Base-by-base conservation (phyloP, 1,140 invertebrate species). In the Drosophila funebris region DNA sequence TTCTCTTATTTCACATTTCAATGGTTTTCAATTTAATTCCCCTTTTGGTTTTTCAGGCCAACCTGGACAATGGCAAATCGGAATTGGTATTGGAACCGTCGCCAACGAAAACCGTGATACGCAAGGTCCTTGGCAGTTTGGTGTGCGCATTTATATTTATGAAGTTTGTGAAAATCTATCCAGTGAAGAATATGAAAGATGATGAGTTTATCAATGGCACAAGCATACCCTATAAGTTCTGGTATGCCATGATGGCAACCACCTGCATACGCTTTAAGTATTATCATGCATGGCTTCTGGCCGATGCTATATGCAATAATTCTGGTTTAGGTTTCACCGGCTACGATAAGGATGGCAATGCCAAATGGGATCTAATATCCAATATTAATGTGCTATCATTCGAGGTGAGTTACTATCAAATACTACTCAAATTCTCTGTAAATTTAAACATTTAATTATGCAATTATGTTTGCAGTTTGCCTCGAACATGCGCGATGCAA, bases 261-360 rank as follows among this genome's bases (percentile, higher is more conserved):
- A 94, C 96, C 72, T 92, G 96, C 33, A 95, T 95, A 61, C 94
- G 97, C 64, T 96, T 96, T 90, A 99, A 99, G 92, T 99, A 99
- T 93, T 99, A 99, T 92, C 97, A 98, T 91, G 98, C 98, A 3
- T 99, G 98, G 98, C 93, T 97, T 31, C 93, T 99, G 44, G 97
- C 97, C 7, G 98, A 99, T 92, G 96, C 97, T 0, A 96, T 98
- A 74, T 98, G 97, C 91, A 99, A 99, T 92, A 96, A 97, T 85
- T 96, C 96, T 6, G 98, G 98, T 1, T 94, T 99, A 70, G 98
- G 98, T 8, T 98, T 97, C 91, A 96, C 95, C 87, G 97, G 97
- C 0, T 97, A 95, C 78, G 94, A 95, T 79, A 92, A 94, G 33
- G 92, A 96, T 66, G 97, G 97, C 24, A 92, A 93, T 27, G 80